Evolutionary conservation across 2,113 vertebrate species (phyloP), one percentile per base, ranked within the genome.

Genomic region (Xiphias gladius): DNA sequence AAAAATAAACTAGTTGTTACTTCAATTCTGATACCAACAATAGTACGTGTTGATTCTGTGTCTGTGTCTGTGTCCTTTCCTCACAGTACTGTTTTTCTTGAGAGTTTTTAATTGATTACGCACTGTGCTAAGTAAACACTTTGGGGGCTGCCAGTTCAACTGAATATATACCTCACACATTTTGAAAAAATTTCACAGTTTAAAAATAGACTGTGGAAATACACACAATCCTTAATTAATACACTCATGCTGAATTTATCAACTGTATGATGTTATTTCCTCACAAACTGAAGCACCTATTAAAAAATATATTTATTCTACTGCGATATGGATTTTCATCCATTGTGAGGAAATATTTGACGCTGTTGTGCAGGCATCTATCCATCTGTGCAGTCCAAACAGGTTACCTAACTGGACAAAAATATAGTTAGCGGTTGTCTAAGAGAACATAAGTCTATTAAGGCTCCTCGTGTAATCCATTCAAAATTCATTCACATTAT

Each of bases 1-100:
- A 61, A 68, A 82, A 82, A 86, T 76, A 75, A 85, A 76, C 52
- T 61, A 70, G 54, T 67, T 80, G 62, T 84, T 74, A 35, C 82
- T 71, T 71, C 58, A 76, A 54, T 48, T 76, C 73, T 75, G 72
- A 69, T 69, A 62, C 32, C 61, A 76, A 86, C 76, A 80, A 62
- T 46, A 76, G 70, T 13, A 5, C 22, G 2, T 9, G 48, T 11
- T 79, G 17, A 82, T 32, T 68, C 26, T 67, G 35, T 19, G 10
- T 62, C 28, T 64, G 28, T n/a, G 7, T 30, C 35, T 65, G 28
- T 22, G 35, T 41, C 48, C 12, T 24, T 55, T 57, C 30, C 58
- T 71, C 50, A 7, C 17, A 57, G 37, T 59, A 65, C 68, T 61
- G 50, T 65, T 66, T 62, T 22, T 28, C 6, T n/a, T 37, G 30